Conservation (phyloP, 2,797 vertebrate species). For the Cyclopterus lumpus region DNA sequence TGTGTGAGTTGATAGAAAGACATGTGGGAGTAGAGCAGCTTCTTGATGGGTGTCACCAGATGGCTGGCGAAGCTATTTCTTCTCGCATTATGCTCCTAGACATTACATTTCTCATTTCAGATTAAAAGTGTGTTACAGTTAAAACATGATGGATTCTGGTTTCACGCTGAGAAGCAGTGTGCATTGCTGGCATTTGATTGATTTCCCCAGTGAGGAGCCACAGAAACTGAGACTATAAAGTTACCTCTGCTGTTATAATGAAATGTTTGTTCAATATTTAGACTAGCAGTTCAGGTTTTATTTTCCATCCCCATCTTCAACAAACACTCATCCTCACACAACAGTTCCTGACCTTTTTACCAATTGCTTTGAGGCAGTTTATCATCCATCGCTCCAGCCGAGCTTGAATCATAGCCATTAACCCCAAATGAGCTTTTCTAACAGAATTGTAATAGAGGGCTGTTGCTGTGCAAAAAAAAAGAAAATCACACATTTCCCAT, state of each 20-base stretch:
- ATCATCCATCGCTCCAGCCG: constrained; percentile 5
- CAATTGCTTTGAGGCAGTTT: constrained; percentile 2
- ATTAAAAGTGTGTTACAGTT: constrained; percentile 21
- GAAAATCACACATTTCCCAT: background rate
- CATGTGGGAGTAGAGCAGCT: constrained; percentile 60
- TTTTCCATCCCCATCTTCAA: constrained; percentile 21
- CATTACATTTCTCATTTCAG: constrained; percentile 32
- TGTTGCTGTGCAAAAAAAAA: background rate
- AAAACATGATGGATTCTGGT: constrained; percentile 43
- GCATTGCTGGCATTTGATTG: constrained; percentile 60
- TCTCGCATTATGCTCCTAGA: constrained; percentile 36
- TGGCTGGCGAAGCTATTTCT: constrained; percentile 45
- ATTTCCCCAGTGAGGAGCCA: constrained; percentile 47
- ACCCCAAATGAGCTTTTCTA: background rate
- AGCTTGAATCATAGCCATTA: background rate
- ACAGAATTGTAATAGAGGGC: background rate
- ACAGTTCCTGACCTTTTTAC: constrained; percentile 7
- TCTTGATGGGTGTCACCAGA: constrained; percentile 64
- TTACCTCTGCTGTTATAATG: constrained; percentile 55
- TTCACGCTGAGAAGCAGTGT: constrained; percentile 43
- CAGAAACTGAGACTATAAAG: constrained; percentile 35
- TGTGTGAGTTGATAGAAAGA: constrained; percentile 13
- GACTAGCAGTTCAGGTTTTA: constrained; percentile 41
- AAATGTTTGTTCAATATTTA: constrained; percentile 67
- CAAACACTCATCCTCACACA: constrained; percentile 5